These are phyloP conservation scores for Dasypogon diadema DNA, from an alignment of 2,888 invertebrate genomes.

Conservation along the genomic window DNA sequence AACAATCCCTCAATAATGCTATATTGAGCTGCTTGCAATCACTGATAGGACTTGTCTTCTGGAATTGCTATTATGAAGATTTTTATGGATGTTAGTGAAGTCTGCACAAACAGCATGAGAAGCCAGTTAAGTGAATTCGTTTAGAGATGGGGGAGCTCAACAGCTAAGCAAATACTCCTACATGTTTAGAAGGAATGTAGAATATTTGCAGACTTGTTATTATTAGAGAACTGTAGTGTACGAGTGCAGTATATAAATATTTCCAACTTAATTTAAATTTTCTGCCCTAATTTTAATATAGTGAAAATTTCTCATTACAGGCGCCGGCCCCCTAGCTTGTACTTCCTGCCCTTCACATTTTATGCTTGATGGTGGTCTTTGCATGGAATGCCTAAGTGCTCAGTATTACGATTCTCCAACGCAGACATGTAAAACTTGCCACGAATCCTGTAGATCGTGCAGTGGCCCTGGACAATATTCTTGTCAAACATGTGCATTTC, in stretches of 20 bases:
- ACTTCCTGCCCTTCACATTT: conserved; percentile 79
- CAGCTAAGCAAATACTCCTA: background rate
- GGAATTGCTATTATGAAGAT: background rate
- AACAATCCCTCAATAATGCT: conserved; percentile 47
- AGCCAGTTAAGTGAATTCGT: background rate
- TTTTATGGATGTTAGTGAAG: conserved; percentile 6
- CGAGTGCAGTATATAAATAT: background rate
- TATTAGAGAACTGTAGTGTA: background rate
- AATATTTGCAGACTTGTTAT: background rate
- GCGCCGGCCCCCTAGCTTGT: conserved; percentile 80
- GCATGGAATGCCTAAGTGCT: conserved; percentile 81
- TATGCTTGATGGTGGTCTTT: conserved; percentile 80
- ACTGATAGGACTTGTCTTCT: conserved; percentile 11
- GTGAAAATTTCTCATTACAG: too few species aligned
- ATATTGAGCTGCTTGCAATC: conserved; percentile 11
- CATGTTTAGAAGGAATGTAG: conserved; percentile 3
- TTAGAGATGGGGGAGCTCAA: background rate
- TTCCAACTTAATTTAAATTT: background rate
- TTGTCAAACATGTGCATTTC: conserved; percentile 76
- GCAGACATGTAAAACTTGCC: conserved; percentile 77
- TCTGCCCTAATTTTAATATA: conserved; percentile 5
- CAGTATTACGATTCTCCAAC: conserved; percentile 79
- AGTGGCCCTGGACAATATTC: conserved; percentile 78
- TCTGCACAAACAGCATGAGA: background rate
- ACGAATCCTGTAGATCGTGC: conserved; percentile 76